Conservation (phyloP, 2,888 invertebrate genomes). For the Eumacrocentrus americanus region DNA sequence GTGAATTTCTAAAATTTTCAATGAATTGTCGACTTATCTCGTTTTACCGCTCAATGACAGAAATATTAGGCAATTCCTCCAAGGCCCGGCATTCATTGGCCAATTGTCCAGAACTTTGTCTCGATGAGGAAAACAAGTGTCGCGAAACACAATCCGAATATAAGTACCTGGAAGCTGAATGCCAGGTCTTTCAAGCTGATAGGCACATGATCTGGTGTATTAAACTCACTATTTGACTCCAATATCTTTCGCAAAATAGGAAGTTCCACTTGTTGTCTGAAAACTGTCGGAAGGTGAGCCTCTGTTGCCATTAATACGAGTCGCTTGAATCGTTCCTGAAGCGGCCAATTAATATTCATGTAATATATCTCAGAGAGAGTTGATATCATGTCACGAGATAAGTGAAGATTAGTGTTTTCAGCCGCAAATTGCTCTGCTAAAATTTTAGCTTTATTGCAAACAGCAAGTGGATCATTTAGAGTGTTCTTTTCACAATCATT, state of each 20-base stretch:
- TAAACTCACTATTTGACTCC: neutral
- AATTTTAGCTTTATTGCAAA: neutral
- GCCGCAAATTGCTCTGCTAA: neutral
- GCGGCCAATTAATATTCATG: neutral
- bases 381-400: neutral
- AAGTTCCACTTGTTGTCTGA: slow-evolving; percentile 7
- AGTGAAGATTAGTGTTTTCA: neutral
- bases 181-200: neutral
- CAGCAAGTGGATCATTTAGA: neutral
- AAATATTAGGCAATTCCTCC: neutral
- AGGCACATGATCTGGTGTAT: neutral
- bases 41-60: slow-evolving; percentile 23
- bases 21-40: neutral
- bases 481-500: neutral
- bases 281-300: slow-evolving; percentile 21
- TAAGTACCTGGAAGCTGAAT: neutral
- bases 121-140: neutral
- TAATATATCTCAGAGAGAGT: neutral
- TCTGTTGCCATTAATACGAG: slow-evolving; percentile 7
- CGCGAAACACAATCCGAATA: neutral
- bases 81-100: no score
- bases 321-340: neutral
- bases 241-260: slow-evolving; percentile 11
- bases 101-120: neutral
- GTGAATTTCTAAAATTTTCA: neutral